phyloP scores from a whole-genome alignment of 1,140 invertebrate genomes.

The Melitaea cinxia region DNA sequence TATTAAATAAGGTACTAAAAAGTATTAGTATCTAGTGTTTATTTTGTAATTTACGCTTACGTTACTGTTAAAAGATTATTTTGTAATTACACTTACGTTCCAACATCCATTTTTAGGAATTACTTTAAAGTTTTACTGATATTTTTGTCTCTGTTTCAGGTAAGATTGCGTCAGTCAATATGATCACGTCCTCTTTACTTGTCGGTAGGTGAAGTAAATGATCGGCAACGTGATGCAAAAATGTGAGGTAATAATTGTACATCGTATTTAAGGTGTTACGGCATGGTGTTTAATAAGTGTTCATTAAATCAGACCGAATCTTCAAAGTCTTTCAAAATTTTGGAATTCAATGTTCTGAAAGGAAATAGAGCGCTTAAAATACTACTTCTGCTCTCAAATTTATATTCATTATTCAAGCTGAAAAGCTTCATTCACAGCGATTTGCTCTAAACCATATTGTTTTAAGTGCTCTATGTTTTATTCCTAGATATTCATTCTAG shows the following conservation, averaged over 20 bases:
- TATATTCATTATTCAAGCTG: conserved; percentile 15
- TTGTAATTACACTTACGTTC: neutral
- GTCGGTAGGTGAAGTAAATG: too few species aligned
- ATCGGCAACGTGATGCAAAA: too few species aligned
- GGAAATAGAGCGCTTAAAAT: conserved; percentile 4
- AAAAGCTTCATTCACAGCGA: conserved; percentile 7
- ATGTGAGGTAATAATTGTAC: too few species aligned
- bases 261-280: too few species aligned
- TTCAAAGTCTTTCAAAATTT: neutral
- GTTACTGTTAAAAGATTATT: neutral
- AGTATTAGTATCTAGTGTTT: too few species aligned
- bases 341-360: neutral
- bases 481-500: neutral
- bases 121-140: neutral
- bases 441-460: conserved; percentile 7
- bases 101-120: neutral
- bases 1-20: too few species aligned
- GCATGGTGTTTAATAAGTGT: too few species aligned
- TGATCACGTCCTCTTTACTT: neutral
- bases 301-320: too few species aligned
- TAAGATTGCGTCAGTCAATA: neutral
- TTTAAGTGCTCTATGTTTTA: conserved; percentile 1
- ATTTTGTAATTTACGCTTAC: too few species aligned
- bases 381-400: conserved; percentile 5
- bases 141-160: neutral